Evolutionary conservation across 2,797 vertebrate species (phyloP).

Genomic region (Chloroceryle amazona): DNA sequence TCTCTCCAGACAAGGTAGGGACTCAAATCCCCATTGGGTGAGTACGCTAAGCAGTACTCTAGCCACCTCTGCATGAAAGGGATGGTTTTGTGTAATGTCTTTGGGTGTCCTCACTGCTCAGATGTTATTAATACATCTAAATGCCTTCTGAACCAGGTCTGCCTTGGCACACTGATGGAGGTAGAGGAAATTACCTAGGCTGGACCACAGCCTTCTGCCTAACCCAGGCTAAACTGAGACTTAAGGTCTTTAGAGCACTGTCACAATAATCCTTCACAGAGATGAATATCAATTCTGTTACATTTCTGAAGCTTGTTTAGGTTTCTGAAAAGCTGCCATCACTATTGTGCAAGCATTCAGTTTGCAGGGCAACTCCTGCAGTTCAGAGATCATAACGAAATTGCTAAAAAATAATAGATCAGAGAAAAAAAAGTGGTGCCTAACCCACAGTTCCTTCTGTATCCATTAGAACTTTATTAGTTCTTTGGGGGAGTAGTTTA

Average conservation of each 20-base stretch:
- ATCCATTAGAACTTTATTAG: neutral
- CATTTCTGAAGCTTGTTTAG: neutral
- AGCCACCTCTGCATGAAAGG: neutral
- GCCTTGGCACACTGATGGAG: neutral
- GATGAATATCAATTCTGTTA: neutral
- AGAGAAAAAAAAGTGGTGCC: neutral
- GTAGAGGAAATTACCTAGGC: neutral
- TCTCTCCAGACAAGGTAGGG: neutral
- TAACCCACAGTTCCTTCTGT: neutral
- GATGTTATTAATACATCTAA: neutral
- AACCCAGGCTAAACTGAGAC: neutral
- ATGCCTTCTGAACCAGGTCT: neutral
- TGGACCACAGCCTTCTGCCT: neutral
- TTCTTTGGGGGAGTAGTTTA: neutral
- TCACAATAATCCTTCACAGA: neutral
- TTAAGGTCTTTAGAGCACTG: neutral
- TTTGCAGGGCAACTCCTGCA: neutral
- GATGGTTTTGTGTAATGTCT: neutral
- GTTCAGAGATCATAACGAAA: neutral
- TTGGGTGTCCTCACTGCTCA: neutral
- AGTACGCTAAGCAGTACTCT: neutral
- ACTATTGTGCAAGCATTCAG: neutral
- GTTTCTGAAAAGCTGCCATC: neutral
- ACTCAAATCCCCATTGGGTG: neutral
- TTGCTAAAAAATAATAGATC: neutral